Base-by-base conservation (phyloP, 2,113 vertebrate genomes). In the Rutilus rutilus region DNA sequence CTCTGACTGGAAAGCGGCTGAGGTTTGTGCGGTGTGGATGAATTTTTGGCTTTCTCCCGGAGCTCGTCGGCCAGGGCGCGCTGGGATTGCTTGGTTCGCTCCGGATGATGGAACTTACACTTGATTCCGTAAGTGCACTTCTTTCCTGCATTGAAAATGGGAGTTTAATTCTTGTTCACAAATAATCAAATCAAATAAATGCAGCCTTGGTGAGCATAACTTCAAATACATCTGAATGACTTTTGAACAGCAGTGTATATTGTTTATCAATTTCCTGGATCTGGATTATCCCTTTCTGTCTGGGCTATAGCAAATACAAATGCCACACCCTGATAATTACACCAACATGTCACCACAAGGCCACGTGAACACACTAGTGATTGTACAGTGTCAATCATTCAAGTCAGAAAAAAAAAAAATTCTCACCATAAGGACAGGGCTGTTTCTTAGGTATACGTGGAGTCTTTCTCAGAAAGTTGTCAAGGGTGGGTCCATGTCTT, bases 61-160 rank as follows among this genome's bases (percentile, higher is more conserved):
- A 98, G 95, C 36, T 97, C 97, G 0, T 98, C 97, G 0, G 97
- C 97, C 23, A 98, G 90, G 0, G 94, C 92, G 74, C 95, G 95
- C 83, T 96, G 96, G 12, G 96, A 95, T 74, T 97, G 97, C 89
- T 96, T 97, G 4, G 92, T 91, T 82, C 97, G 94, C 75, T 97
- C 97, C 0, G 97, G 96, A 81, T 99, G 98, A 88, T 95, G 95
- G 91, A 96, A 99, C 17, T 97, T 97, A 87, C 98, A 99, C 90
- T 98, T 99, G 89, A 97, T 95, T 17, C 98, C 98, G 0, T 96
- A 99, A 1, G 98, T 99, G 84, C 98, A 99, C 77, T 99, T 99
- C 89, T 95, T 98, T n/a, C 98, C 98, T 99, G 91, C 19, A 30
- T 50, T 75, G 6, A 39, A 88, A 74, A 84, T 11, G 5, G 36